A percentile compares a stretch with the other conserved stretches of the same genome.
phyloP scores from a whole-genome alignment of 2,888 invertebrate genomes.

The Oscheius myriophilus region DNA sequence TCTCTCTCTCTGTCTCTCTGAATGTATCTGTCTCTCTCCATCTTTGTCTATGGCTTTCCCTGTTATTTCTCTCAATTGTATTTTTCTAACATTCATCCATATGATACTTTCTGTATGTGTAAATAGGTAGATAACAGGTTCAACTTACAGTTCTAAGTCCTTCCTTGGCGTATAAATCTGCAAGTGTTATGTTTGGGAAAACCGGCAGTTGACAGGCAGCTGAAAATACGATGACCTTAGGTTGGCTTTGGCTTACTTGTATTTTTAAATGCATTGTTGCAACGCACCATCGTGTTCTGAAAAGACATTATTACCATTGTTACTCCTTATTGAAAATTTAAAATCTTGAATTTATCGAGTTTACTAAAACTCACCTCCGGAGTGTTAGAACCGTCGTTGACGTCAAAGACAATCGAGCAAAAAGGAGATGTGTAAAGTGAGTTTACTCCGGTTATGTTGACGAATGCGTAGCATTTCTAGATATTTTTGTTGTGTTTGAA shows the following conservation, averaged over 20 bases:
- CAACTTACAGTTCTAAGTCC: slow-evolving; percentile 8
- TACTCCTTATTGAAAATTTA: too few species aligned
- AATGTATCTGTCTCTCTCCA: too few species aligned
- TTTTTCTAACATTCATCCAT: too few species aligned
- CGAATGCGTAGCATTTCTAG: too few species aligned
- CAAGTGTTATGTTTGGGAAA: slow-evolving; percentile 4
- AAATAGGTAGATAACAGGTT: background rate
- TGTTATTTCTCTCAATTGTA: too few species aligned
- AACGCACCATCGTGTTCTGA: slow-evolving; percentile 4
- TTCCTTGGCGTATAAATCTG: background rate
- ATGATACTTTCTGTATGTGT: too few species aligned
- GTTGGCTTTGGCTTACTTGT: background rate
- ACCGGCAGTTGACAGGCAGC: slow-evolving; percentile 18
- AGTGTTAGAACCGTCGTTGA: background rate
- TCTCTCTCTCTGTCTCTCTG: too few species aligned
- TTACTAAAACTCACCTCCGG: background rate
- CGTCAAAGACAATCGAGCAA: slow-evolving; percentile 1
- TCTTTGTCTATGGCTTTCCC: too few species aligned
- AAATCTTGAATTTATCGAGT: too few species aligned
- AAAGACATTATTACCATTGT: background rate
- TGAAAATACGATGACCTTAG: background rate
- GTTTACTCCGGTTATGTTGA: background rate
- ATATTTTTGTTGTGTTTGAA: too few species aligned
- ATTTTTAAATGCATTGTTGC: background rate
- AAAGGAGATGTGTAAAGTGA: slow-evolving; percentile 5